Base-by-base conservation (phyloP, 2,888 invertebrate species). In the Elysia crispata region DNA sequence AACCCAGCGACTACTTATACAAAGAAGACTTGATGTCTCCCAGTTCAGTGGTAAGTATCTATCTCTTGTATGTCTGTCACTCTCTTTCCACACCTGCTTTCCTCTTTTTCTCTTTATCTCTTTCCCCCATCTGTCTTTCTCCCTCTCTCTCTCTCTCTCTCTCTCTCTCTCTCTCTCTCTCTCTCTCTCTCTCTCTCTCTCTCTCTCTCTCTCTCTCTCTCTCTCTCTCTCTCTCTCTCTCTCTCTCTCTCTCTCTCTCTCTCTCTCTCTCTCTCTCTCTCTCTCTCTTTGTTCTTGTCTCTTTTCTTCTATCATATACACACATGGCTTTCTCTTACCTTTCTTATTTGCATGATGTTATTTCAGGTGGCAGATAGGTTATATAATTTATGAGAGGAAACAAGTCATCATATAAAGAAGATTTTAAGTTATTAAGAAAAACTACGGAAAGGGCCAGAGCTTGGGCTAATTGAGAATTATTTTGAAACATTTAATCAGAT, bases 11-110 rank as follows among this genome's bases (percentile, higher is more conserved):
- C 76, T 87, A 88, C 79, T 80, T 89, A 79, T 89, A 89, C 82
- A 83, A 82, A 18, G 89, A 89, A 80, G 89, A 89, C 75, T 82
- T 86, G 76, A 87, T 89, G 64, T 89, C 89, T 5, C 89, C 89
- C 0, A 86, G 86, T 18, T 86, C 88, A 30, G 77, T 83, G 83
- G 89, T 89, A 83, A 82, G 85, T 86, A 76, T 18, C 25, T 72
- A n/a, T 30, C 18, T 57, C 30, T 69, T 60, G 20, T 31, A 18
- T n/a, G 23, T 25, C 23, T 66, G 41, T 66, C 33, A n/a, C 20
- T 74, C 11, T 66, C 15, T 74, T 11, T 41, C 41, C 41, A 6
- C 11, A 13, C 18, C 18, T 74, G 11, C 3, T 1, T 74, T 30
- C 28, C 28, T 8, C 0, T 74, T 30, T 74, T 11, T 74, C 57